Evolutionary conservation across 2,113 vertebrate genomes (phyloP).

Genomic region (Xiphias gladius): DNA sequence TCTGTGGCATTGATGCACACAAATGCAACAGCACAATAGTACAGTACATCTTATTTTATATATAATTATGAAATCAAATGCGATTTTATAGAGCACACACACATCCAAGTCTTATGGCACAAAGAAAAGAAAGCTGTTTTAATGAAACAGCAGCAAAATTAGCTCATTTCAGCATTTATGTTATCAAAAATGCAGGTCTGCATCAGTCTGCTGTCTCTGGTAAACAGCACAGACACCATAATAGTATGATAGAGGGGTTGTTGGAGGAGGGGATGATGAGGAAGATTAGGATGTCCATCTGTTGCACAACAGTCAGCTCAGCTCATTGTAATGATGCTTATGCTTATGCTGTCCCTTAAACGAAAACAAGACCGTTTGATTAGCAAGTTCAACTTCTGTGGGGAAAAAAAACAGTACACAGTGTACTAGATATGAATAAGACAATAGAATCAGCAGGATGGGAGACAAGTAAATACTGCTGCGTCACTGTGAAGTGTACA

Average conservation of each 20-base stretch:
- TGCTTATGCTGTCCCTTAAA: neutral
- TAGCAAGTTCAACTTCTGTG: neutral
- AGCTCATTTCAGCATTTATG: constrained; percentile 17
- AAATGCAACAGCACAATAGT: neutral
- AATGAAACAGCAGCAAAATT: neutral
- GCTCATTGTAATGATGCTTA: constrained; percentile 24
- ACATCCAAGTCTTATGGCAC: neutral
- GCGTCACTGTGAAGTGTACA: neutral
- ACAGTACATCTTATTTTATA: neutral
- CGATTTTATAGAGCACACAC: neutral
- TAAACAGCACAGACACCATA: constrained; percentile 37
- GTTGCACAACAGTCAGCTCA: constrained; percentile 43
- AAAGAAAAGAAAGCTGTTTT: neutral
- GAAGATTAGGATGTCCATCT: constrained; percentile 76
- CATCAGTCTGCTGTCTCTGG: constrained; percentile 18
- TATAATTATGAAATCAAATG: neutral
- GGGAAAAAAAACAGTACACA: neutral
- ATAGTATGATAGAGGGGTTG: constrained; percentile 32
- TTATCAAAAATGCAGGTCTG: neutral
- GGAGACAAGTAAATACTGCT: neutral
- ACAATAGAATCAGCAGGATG: neutral
- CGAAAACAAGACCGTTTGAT: neutral
- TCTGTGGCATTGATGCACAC: neutral
- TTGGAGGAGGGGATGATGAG: constrained; percentile 55
- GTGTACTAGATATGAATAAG: neutral